A percentile compares a stretch with the other conserved stretches of the same genome.
These are phyloP conservation scores for Odocoileus virginianus DNA, from an alignment of 2,113 vertebrate species.

Conservation along the genomic window DNA sequence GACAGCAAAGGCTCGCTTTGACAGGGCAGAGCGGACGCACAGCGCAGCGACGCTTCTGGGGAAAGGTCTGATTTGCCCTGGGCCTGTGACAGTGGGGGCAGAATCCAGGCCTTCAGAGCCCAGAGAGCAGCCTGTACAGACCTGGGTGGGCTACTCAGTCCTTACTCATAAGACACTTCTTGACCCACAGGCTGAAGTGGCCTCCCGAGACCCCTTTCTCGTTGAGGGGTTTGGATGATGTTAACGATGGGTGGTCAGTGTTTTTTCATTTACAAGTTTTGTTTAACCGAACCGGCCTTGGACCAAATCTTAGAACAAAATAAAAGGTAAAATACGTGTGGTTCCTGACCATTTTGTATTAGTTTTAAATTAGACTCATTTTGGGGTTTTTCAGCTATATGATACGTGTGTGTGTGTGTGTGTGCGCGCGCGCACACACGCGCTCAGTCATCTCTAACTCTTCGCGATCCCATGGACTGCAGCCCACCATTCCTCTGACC, in stretches of 20 bases:
- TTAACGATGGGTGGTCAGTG: not conserved
- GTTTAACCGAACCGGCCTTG: not conserved
- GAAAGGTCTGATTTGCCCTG: not conserved
- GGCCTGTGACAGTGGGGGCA: not conserved
- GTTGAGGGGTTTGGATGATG: not conserved
- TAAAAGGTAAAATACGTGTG: not conserved
- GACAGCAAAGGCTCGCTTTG: not conserved
- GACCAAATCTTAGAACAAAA: not conserved
- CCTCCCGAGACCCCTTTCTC: not conserved
- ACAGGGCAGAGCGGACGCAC: not conserved
- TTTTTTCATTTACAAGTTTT: not conserved
- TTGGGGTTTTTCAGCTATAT: not conserved
- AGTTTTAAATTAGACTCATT: not conserved
- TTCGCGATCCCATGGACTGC: not conserved
- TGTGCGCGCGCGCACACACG: rapidly evolving
- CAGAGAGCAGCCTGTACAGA: not conserved
- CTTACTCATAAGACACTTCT: not conserved
- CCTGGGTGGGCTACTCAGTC: not conserved
- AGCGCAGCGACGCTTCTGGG: not conserved
- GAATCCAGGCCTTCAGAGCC: not conserved
- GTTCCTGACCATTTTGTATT: not conserved
- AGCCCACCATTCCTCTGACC: not conserved
- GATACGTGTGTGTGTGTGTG: too few relatives aligned
- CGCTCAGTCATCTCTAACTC: not conserved
- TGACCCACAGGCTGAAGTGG: not conserved